These are phyloP conservation scores for Urechis unicinctus DNA, from an alignment of 2,888 invertebrate genomes.

Conservation along the genomic window DNA sequence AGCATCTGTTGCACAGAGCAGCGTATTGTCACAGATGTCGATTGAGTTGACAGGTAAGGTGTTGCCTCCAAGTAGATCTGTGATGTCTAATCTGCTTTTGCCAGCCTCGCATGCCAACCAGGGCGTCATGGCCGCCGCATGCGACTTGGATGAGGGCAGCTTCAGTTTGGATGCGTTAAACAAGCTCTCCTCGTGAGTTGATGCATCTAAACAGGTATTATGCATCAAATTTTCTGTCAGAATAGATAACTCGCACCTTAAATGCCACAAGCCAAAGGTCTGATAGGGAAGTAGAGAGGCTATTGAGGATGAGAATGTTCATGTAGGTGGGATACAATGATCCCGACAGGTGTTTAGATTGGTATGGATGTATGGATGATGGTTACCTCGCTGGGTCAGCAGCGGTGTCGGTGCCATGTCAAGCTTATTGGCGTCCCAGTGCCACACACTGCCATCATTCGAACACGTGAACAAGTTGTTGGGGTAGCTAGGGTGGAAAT, in stretches of 20 bases:
- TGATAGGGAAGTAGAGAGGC: too few relatives aligned
- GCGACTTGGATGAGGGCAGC: not conserved
- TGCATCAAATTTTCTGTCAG: too few relatives aligned
- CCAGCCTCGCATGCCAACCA: slow-evolving; percentile 68
- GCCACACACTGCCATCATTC: slow-evolving; percentile 77
- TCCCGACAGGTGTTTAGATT: too few relatives aligned
- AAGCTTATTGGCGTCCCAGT: slow-evolving; percentile 76
- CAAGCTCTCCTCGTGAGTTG: not conserved
- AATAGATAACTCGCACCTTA: too few relatives aligned
- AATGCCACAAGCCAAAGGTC: too few relatives aligned
- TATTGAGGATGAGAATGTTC: too few relatives aligned
- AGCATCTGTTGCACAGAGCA: slow-evolving; percentile 79
- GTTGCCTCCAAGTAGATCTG: slow-evolving; percentile 57
- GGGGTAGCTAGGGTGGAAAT: slow-evolving; percentile 79
- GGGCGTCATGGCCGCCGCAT: slow-evolving; percentile 34
- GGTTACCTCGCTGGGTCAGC: too few relatives aligned
- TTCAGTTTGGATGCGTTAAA: not conserved
- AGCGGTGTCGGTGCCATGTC: too few relatives aligned
- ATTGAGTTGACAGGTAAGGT: slow-evolving; percentile 76
- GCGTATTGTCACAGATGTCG: slow-evolving; percentile 67
- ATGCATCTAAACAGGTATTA: too few relatives aligned
- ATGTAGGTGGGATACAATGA: too few relatives aligned
- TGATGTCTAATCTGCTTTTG: slow-evolving; percentile 45
- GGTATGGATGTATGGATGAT: too few relatives aligned
- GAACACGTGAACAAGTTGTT: slow-evolving; percentile 79